A percentile compares a stretch with the other conserved stretches of the same genome.
Evolutionary conservation across 2,888 invertebrate species (phyloP).

Genomic region (Drosophila eohydei): DNA sequence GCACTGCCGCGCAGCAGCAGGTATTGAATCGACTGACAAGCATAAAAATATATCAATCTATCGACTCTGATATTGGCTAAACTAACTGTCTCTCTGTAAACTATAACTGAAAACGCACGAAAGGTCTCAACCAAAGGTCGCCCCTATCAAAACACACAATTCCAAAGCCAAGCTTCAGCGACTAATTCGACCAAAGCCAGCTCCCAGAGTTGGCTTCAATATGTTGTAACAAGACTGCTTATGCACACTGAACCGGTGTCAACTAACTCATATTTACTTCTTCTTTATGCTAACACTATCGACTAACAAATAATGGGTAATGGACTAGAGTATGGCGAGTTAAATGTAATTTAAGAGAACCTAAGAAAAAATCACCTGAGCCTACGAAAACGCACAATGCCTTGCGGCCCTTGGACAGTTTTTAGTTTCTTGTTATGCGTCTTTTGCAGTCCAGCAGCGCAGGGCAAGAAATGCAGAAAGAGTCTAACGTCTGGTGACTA

Average conservation of each 20-base stretch:
- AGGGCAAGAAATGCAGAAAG: constrained; percentile 50
- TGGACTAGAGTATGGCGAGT: constrained; percentile 35
- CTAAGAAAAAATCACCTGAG: neutral
- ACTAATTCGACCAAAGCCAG: constrained; percentile 57
- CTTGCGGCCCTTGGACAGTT: constrained; percentile 1
- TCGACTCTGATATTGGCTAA: constrained; percentile 1
- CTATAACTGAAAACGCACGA: constrained; percentile 37
- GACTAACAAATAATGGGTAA: constrained; percentile 47
- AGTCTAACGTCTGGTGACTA: constrained; percentile 86
- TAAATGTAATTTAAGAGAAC: constrained; percentile 16
- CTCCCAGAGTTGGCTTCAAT: constrained; percentile 35
- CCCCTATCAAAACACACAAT: constrained; percentile 32
- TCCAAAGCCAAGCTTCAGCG: constrained; percentile 43
- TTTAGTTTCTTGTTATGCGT: constrained; percentile 15
- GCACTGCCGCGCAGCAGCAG: constrained; percentile 80
- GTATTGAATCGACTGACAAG: constrained; percentile 74
- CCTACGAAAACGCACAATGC: neutral
- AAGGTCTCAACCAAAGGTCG: constrained; percentile 33
- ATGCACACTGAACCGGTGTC: constrained; percentile 33
- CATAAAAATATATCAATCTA: neutral
- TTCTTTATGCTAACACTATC: constrained; percentile 24
- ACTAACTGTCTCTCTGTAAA: constrained; percentile 13
- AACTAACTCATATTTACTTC: constrained; percentile 47
- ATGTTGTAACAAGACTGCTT: constrained; percentile 65
- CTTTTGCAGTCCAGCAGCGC: constrained; percentile 36